A percentile compares a stretch with the other conserved stretches of the same genome.
Evolutionary conservation across 2,113 vertebrate genomes (phyloP).

Genomic region (Saiga tatarica): DNA sequence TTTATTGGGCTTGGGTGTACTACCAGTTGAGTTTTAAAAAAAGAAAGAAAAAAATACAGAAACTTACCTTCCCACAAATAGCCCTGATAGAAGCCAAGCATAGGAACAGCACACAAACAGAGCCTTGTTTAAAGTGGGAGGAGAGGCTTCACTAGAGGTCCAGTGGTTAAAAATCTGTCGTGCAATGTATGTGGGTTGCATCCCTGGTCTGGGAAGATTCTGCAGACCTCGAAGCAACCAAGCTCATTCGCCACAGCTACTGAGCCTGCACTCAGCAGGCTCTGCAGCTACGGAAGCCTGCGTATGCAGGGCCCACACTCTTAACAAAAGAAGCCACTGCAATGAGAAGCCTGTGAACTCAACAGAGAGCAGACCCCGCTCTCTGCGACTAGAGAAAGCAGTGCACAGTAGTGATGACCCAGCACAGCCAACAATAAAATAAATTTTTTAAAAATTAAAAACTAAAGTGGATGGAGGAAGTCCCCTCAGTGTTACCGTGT

Average conservation of each 20-base stretch:
- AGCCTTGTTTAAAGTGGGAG: not conserved
- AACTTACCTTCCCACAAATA: not conserved
- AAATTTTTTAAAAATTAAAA: not conserved
- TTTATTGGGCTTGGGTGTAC: not conserved
- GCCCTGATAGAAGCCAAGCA: not conserved
- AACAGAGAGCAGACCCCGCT: not conserved
- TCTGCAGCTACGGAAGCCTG: not conserved
- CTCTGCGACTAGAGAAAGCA: not conserved
- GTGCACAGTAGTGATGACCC: rapidly evolving
- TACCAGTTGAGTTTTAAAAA: not conserved
- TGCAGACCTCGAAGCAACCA: not conserved
- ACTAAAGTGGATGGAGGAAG: not conserved
- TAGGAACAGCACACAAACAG: not conserved
- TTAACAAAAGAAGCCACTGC: not conserved
- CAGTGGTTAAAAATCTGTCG: not conserved
- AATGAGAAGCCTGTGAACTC: not conserved
- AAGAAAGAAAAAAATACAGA: not conserved
- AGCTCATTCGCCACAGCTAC: not conserved
- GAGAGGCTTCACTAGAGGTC: not conserved
- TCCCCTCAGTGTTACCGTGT: not conserved
- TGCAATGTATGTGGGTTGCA: not conserved
- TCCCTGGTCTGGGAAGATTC: not conserved
- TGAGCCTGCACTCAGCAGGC: not conserved
- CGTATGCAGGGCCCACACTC: not conserved
- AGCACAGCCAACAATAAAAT: not conserved